Conservation (phyloP, 2,797 vertebrate species). For the Lacerta viridis region DNA sequence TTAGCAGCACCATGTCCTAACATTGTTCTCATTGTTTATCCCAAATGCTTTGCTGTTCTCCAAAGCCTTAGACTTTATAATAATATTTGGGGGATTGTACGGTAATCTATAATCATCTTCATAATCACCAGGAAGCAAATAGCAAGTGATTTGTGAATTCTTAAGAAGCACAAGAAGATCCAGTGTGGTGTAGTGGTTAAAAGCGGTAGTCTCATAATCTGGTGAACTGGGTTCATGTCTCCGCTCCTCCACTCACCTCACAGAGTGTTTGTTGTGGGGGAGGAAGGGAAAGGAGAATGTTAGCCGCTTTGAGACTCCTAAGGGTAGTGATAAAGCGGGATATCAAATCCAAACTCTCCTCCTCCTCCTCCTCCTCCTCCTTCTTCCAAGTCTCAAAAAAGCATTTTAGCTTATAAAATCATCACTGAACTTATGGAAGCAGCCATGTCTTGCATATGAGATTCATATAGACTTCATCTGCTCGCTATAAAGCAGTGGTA, state of each 20-base stretch:
- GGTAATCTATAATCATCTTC: neutral
- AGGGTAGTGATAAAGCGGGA: no score
- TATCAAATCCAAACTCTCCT: no score
- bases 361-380: no score
- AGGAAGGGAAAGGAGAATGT: no score
- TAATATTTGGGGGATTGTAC: neutral
- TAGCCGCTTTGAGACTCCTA: no score
- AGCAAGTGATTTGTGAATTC: neutral
- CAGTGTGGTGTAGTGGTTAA: no score
- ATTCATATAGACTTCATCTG: constrained; percentile 34
- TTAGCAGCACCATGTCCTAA: neutral
- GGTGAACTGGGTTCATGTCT: no score
- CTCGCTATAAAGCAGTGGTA: constrained; percentile 26
- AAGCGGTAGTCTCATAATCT: no score
- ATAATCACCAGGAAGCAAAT: neutral
- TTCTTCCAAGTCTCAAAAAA: neutral
- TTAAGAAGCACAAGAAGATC: neutral
- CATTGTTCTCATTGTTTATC: neutral
- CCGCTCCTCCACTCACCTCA: no score
- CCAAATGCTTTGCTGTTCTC: neutral
- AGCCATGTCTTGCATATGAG: constrained; percentile 5
- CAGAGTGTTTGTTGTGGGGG: no score
- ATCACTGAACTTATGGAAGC: constrained; percentile 11
- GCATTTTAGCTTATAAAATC: constrained; percentile 27
- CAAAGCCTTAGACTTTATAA: neutral